phyloP scores from a whole-genome alignment of 2,113 vertebrate species.

The Helogale parvula region DNA sequence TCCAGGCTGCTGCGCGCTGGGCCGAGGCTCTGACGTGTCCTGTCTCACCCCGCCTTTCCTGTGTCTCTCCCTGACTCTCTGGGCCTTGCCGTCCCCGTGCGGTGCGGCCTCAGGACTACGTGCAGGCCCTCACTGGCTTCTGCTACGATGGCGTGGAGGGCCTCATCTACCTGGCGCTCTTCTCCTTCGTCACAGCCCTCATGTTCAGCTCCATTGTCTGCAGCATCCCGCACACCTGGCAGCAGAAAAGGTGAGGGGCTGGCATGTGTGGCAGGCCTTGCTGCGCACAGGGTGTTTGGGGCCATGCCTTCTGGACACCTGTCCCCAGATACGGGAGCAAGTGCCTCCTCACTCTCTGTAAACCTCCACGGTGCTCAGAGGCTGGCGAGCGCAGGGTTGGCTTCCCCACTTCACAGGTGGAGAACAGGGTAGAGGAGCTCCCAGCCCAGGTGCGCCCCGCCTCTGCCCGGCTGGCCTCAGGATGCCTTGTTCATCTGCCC shows the following conservation, averaged over 20 bases:
- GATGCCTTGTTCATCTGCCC: fast-evolving
- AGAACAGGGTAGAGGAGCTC: neutral
- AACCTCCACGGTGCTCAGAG: fast-evolving
- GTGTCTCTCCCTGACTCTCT: neutral
- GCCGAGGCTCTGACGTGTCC: fast-evolving
- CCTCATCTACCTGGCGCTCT: conserved; percentile 97
- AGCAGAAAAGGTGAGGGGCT: conserved; percentile 91
- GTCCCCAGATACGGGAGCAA: neutral
- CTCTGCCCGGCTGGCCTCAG: neutral
- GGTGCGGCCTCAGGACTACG: conserved; percentile 90
- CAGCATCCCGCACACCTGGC: conserved; percentile 97
- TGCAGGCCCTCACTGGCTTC: conserved; percentile 95
- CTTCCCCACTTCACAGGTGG: neutral
- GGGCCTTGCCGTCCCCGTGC: neutral
- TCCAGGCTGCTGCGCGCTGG: neutral
- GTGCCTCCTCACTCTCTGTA: neutral
- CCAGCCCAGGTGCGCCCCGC: neutral
- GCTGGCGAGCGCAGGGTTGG: fast-evolving
- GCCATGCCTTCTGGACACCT: neutral
- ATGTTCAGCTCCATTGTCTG: conserved; percentile 99
- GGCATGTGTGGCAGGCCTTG: no score
- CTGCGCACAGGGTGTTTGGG: no score
- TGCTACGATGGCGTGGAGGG: conserved; percentile 98
- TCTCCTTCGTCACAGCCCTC: conserved; percentile 97
- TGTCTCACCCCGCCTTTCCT: neutral